Conservation (phyloP, 2,113 vertebrate genomes). For the Strix uralensis region DNA sequence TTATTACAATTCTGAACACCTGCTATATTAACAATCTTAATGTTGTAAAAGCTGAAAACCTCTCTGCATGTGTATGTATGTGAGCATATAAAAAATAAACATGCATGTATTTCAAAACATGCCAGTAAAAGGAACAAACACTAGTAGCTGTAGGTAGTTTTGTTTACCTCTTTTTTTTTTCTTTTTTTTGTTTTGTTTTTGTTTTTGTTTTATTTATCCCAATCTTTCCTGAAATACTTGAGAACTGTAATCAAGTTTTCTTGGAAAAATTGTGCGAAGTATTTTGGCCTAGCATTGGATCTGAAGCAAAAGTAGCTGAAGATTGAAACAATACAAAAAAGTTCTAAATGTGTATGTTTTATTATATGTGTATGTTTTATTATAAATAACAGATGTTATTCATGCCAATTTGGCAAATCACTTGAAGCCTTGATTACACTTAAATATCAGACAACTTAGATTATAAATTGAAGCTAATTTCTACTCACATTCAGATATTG, state of each 20-base stretch:
- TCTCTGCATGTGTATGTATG: neutral
- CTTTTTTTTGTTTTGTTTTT: no score
- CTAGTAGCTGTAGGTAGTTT: neutral
- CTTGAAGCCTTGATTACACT: neutral
- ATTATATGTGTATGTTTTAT: neutral
- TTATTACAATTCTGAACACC: neutral
- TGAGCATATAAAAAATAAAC: neutral
- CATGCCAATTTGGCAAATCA: neutral
- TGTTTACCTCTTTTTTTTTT: neutral
- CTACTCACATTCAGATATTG: neutral
- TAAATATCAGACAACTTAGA: neutral
- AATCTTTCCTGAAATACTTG: neutral
- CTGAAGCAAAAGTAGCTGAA: neutral
- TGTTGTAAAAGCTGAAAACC: neutral
- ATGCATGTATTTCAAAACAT: neutral
- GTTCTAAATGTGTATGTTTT: neutral
- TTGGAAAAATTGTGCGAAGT: neutral
- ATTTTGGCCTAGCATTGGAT: neutral
- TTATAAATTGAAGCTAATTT: neutral
- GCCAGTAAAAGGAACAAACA: neutral
- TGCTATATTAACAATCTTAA: neutral
- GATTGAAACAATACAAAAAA: neutral
- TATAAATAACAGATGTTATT: neutral
- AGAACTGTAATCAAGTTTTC: neutral
- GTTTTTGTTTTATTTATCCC: neutral